These are phyloP conservation scores for Lacerta bilineata DNA, from an alignment of 2,797 vertebrate genomes.

Conservation along the genomic window DNA sequence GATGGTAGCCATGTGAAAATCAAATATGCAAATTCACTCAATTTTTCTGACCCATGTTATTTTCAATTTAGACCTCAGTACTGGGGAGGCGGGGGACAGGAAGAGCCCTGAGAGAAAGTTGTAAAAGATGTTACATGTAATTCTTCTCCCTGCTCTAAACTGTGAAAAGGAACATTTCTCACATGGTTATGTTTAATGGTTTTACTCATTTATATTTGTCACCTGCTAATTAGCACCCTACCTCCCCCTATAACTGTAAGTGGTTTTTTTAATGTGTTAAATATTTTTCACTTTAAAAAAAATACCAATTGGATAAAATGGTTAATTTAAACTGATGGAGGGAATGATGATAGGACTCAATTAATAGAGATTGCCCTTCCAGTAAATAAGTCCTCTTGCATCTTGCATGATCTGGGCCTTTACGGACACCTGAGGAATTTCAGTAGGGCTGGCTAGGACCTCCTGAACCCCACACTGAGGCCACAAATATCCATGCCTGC, in stretches of 20 bases:
- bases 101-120: not conserved
- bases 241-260: not conserved
- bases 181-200: constrained; percentile 23
- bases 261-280: constrained; percentile 1
- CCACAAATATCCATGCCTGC: not conserved
- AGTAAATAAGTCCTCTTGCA: not conserved
- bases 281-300: constrained; percentile 23
- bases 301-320: constrained; percentile 1
- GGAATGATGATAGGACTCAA: not conserved
- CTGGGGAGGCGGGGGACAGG: not conserved
- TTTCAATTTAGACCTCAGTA: constrained; percentile 17
- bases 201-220: constrained; percentile 35
- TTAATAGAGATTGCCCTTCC: too few relatives aligned
- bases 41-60: not conserved
- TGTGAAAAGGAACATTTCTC: constrained; percentile 13
- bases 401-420: not conserved
- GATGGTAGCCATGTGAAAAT: not conserved
- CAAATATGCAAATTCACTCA: constrained; percentile 6
- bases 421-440: not conserved
- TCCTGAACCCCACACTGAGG: not conserved
- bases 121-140: not conserved
- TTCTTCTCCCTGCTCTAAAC: not conserved
- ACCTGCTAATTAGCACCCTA: constrained; percentile 27
- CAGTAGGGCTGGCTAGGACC: not conserved
- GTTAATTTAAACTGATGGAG: not conserved